Evolutionary conservation across 2,113 vertebrate genomes (phyloP), one percentile per base, ranked within the genome.

Genomic region (Columbina picui): DNA sequence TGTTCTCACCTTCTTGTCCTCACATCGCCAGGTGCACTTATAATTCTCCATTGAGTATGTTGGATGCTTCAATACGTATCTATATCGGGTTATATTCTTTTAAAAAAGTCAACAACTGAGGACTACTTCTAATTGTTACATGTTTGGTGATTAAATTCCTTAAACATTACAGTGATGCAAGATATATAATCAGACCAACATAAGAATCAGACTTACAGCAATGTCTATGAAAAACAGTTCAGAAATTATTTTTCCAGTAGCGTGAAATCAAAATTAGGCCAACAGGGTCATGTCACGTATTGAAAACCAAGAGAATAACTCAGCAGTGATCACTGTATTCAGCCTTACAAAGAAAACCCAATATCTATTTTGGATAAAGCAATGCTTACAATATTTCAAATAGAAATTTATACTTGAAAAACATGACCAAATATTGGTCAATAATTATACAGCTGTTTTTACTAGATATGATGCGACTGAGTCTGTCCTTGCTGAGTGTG

Each of bases 381-480:
- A 53, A 30, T 30, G 2, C 8, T 14, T 53, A 50, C 4, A 43
- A 29, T 43, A 84, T 84, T 91, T 67, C 16, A 61, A 12, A 26
- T 12, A 83, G 10, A 53, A 81, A 78, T 36, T 49, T 30, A n/a
- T 49, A 70, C 23, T 38, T 78, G 27, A 61, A 78, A 84, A 78
- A 27, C 57, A 13, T 27, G 20, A n/a, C 9, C 15, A 73, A 15
- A 32, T 67, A 9, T 41, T 25, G 30, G 19, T 79, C 29, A 67
- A 22, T 70, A 61, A 50, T 61, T 88, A 68, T 55, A 29, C 6
- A 76, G 4, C 2, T 68, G 6, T n/a, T 84, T 86, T 76, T 71
- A 53, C 15, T 39, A n/a, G 41, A 34, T 0, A 0, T 50, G 20
- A 18, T 7, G 5, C 6, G 25, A 57, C 8, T 67, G 7, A 32